A percentile compares a stretch with the other conserved stretches of the same genome.
phyloP scores from a whole-genome alignment of 2,888 invertebrate species.

The Atrina japonica region DNA sequence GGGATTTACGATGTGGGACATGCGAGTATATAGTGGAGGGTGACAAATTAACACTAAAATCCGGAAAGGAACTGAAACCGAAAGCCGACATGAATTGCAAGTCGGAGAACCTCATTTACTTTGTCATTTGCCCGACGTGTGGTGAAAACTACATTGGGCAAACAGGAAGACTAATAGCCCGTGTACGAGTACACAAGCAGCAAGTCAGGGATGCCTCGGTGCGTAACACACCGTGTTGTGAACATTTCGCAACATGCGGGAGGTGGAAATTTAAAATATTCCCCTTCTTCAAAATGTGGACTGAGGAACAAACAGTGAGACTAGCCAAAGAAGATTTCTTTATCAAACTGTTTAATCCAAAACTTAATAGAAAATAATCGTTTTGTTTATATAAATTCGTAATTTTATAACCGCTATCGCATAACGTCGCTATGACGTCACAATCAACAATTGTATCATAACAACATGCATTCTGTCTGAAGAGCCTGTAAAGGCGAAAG shows the following conservation, averaged over 20 bases:
- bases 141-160: conserved; percentile 18
- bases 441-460: conserved; percentile 1
- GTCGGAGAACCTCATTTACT: conserved; percentile 14
- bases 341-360: conserved; percentile 6
- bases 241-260: conserved; percentile 16
- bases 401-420: conserved; percentile 13
- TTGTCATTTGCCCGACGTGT: conserved; percentile 8
- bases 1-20: conserved; percentile 3
- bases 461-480: conserved; percentile 9
- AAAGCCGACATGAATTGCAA: conserved; percentile 16
- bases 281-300: conserved; percentile 2
- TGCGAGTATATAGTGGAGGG: conserved; percentile 7
- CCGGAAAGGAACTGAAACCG: conserved; percentile 3
- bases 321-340: conserved; percentile 9
- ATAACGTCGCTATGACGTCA: conserved; percentile 10
- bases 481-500: conserved; percentile 9
- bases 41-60: conserved; percentile 3
- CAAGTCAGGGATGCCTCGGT: neutral
- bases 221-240: conserved; percentile 9
- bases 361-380: conserved; percentile 19
- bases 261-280: conserved; percentile 12
- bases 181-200: conserved; percentile 17
- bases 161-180: conserved; percentile 1
- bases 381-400: conserved; percentile 1
- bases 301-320: conserved; percentile 3